Evolutionary conservation across 2,888 invertebrate genomes (phyloP).

Genomic region (Nomada fucata): DNA sequence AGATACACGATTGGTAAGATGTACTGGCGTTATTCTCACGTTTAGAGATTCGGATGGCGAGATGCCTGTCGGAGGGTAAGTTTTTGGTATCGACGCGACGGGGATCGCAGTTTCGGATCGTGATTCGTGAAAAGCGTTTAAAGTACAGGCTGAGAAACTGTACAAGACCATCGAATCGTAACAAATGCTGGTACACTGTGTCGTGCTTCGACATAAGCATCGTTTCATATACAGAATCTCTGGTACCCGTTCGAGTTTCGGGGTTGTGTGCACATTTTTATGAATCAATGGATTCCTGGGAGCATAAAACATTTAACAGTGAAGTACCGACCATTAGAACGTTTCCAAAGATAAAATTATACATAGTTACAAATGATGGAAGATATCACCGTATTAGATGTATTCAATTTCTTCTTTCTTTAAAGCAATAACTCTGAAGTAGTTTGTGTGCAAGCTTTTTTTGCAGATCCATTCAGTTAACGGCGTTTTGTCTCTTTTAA

Average conservation of each 20-base stretch:
- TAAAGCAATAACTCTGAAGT: not conserved
- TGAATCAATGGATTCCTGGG: constrained; percentile 13
- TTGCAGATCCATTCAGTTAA: constrained; percentile 24
- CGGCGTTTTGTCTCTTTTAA: not conserved
- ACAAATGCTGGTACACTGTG: constrained; percentile 33
- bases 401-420: not conserved
- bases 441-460: not conserved
- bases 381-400: not conserved
- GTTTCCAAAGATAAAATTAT: constrained; percentile 20
- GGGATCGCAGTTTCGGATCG: not conserved
- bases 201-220: constrained; percentile 37
- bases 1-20: constrained; percentile 28
- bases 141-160: constrained; percentile 16
- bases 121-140: constrained; percentile 23
- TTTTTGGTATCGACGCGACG: not conserved
- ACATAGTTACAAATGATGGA: constrained; percentile 13
- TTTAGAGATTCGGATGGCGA: not conserved
- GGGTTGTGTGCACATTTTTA: constrained; percentile 23
- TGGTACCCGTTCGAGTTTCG: not conserved
- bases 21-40: not conserved
- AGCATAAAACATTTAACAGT: constrained; percentile 41
- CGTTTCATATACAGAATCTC: constrained; percentile 24
- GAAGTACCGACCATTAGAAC: constrained; percentile 4
- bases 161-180: constrained; percentile 19
- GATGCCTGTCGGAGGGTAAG: constrained; percentile 11